A percentile compares a stretch with the other conserved stretches of the same genome.
Conservation (phyloP, 2,797 vertebrate species). For the Carcharodon carcharias region DNA sequence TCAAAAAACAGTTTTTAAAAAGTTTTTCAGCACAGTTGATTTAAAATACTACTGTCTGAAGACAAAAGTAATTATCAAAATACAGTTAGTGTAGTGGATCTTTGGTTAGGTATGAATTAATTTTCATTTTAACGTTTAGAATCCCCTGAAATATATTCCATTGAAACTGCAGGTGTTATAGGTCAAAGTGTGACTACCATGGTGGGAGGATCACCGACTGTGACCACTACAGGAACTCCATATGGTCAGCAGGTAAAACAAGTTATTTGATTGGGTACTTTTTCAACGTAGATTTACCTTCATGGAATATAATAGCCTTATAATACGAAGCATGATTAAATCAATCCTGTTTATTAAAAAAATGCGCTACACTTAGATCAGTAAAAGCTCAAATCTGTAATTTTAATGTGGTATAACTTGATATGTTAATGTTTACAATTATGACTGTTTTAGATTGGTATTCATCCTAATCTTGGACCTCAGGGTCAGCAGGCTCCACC, state of each 20-base stretch:
- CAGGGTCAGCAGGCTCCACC: constrained; percentile 81
- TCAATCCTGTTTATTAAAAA: background rate
- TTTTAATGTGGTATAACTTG: constrained; percentile 38
- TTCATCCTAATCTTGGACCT: constrained; percentile 55
- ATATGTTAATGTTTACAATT: constrained; percentile 38
- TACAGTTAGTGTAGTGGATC: background rate
- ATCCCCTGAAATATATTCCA: constrained; percentile 2
- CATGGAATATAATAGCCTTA: constrained; percentile 7
- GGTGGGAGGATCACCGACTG: constrained; percentile 71
- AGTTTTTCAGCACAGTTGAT: background rate
- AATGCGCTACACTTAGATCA: background rate
- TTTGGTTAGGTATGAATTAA: background rate
- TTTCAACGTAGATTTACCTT: background rate
- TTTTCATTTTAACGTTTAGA: background rate
- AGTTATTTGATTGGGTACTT: background rate
- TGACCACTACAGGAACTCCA: constrained; percentile 53
- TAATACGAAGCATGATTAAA: background rate
- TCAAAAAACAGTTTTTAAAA: background rate
- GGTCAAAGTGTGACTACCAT: constrained; percentile 69
- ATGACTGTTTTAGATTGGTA: constrained; percentile 62
- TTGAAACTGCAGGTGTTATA: constrained; percentile 62
- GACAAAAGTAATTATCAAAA: background rate
- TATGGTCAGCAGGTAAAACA: constrained; percentile 82
- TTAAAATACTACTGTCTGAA: background rate
- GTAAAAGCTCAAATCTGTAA: constrained; percentile 33